Conservation (phyloP, 1,140 invertebrate species). For the Telenomus remus region DNA sequence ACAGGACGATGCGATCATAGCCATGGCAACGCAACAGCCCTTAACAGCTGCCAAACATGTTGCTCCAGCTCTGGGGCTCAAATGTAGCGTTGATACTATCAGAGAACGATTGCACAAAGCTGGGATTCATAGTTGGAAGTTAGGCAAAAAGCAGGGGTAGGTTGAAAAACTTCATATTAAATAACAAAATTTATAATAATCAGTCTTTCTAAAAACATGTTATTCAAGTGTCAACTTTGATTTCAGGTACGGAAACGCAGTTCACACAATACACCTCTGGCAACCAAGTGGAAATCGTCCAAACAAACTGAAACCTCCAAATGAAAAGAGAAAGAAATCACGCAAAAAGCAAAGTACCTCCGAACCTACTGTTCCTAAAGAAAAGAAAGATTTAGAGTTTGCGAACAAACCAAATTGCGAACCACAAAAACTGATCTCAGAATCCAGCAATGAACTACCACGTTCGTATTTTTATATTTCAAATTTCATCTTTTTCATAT, state of each 20-base stretch:
- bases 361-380: conserved; percentile 21
- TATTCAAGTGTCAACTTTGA: background rate
- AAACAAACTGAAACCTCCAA: conserved; percentile 65
- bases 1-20: conserved; percentile 72
- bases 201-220: background rate
- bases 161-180: background rate
- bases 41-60: conserved; percentile 73
- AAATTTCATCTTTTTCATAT: conserved; percentile 13
- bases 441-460: conserved; percentile 21
- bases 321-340: conserved; percentile 57
- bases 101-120: conserved; percentile 73
- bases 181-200: too few species aligned
- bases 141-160: conserved; percentile 74
- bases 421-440: conserved; percentile 26
- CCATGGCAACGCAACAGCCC: conserved; percentile 72
- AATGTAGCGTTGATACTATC: conserved; percentile 73
- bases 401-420: conserved; percentile 19
- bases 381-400: conserved; percentile 46
- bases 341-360: conserved; percentile 55
- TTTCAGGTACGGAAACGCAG: conserved; percentile 69
- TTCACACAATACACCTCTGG: conserved; percentile 73
- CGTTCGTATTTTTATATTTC: background rate
- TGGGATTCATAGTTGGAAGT: conserved; percentile 74
- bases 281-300: conserved; percentile 72
- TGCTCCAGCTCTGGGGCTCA: conserved; percentile 70